Evolutionary conservation across 2,797 vertebrate genomes (phyloP).

Genomic region (Peromyscus attwateri): DNA sequence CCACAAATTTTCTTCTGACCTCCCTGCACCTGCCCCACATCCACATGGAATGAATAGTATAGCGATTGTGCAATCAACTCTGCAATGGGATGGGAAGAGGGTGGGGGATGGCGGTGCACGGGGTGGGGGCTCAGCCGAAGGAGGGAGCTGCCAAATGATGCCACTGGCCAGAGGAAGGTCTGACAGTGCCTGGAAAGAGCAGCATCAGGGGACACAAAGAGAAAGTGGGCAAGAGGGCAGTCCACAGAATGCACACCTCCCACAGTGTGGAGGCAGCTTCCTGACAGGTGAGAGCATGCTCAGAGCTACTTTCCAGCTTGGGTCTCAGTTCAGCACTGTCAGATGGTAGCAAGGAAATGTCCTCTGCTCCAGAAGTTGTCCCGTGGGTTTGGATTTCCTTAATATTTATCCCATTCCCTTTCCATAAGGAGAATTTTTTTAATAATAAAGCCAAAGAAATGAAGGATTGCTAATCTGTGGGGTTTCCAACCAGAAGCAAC

Average conservation of each 20-base stretch:
- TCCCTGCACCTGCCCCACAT: too few relatives aligned
- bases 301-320: not conserved
- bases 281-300: not conserved
- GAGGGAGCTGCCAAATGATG: not conserved
- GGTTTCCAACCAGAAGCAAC: not conserved
- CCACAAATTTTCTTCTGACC: not conserved
- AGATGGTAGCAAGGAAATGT: not conserved
- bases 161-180: not conserved
- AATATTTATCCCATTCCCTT: not conserved
- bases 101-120: not conserved
- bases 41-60: not conserved
- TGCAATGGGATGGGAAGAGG: not conserved
- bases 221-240: not conserved
- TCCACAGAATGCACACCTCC: not conserved
- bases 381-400: slow-evolving; percentile 32
- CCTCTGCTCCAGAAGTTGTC: not conserved
- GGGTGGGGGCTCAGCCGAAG: not conserved
- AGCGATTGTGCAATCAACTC: not conserved
- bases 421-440: not conserved
- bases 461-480: not conserved
- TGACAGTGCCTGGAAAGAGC: not conserved
- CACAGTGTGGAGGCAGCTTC: not conserved
- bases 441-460: slow-evolving; percentile 18
- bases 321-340: not conserved
- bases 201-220: not conserved